Conservation (phyloP, 2,797 vertebrate species). For the Enteromius treurensis region DNA sequence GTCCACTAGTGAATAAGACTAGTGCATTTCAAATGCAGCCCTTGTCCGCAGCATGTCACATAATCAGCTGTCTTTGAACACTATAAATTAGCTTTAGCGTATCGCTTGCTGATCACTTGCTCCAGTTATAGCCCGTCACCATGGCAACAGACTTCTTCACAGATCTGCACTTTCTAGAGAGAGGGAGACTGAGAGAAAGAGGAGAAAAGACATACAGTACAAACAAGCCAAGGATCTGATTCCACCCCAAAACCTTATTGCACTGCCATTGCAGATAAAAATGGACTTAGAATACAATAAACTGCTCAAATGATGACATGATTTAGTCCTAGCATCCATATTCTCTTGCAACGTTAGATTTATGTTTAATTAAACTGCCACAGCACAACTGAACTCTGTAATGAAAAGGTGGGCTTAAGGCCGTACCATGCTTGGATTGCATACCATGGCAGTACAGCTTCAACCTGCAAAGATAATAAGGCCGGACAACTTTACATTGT, state of each 20-base stretch:
- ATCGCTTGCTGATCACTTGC: conserved; percentile 54
- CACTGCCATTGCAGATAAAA: not conserved
- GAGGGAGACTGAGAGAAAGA: not conserved
- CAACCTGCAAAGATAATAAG: not conserved
- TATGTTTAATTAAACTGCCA: not conserved
- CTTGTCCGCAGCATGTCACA: not conserved
- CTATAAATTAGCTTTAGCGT: conserved; percentile 49
- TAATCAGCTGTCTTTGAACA: conserved; percentile 38
- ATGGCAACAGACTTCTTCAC: conserved; percentile 63
- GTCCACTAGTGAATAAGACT: not conserved
- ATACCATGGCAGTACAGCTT: not conserved
- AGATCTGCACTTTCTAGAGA: conserved; percentile 18
- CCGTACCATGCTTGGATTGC: not conserved
- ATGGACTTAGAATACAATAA: not conserved
- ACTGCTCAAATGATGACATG: not conserved
- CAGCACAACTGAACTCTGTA: not conserved
- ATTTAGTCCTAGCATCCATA: not conserved
- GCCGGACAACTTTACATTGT: not conserved
- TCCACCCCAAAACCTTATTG: not conserved
- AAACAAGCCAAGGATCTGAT: conserved; percentile 6
- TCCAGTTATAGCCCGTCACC: conserved; percentile 59
- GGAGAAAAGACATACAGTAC: conserved; percentile 4
- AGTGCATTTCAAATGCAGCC: not conserved
- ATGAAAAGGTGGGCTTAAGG: not conserved
- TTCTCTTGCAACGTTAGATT: not conserved